phyloP scores from a whole-genome alignment of 1,140 invertebrate species.

The Zaprionus camerounensis region DNA sequence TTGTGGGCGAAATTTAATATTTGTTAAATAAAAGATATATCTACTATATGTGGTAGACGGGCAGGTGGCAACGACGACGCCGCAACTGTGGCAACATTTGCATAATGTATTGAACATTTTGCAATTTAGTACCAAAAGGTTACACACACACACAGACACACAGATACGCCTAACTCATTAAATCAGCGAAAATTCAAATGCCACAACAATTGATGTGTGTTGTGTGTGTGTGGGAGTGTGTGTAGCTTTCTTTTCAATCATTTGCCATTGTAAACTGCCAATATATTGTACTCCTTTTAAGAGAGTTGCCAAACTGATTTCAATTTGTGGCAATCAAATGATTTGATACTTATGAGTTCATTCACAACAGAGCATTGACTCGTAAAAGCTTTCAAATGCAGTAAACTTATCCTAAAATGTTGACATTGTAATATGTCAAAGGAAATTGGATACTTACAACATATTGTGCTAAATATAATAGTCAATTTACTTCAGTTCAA shows the following conservation, averaged over 20 bases:
- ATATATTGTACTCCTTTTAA: slow-evolving; percentile 59
- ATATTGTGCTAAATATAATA: not conserved
- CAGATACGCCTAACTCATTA: slow-evolving; percentile 54
- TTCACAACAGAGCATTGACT: not conserved
- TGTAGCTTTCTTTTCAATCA: slow-evolving; percentile 57
- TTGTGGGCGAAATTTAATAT: slow-evolving; percentile 37
- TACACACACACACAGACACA: slow-evolving; percentile 25
- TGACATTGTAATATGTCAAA: not conserved
- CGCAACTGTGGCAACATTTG: slow-evolving; percentile 59
- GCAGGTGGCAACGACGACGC: slow-evolving; percentile 17
- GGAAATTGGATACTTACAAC: not conserved
- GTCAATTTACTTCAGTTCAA: no score
- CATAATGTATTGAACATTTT: slow-evolving; percentile 69
- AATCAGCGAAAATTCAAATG: slow-evolving; percentile 57
- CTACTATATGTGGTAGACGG: not conserved
- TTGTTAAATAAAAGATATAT: slow-evolving; percentile 56
- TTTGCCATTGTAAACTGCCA: slow-evolving; percentile 57
- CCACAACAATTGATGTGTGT: slow-evolving; percentile 68
- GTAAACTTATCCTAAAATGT: not conserved
- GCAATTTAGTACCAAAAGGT: slow-evolving; percentile 42
- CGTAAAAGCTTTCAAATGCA: not conserved
- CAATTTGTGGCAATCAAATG: slow-evolving; percentile 67
- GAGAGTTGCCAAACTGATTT: slow-evolving; percentile 61
- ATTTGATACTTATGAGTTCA: slow-evolving; percentile 17
- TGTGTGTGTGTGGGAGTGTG: slow-evolving; percentile 14